Conservation (phyloP, 2,888 invertebrate species). For the Hydraecia micacea region DNA sequence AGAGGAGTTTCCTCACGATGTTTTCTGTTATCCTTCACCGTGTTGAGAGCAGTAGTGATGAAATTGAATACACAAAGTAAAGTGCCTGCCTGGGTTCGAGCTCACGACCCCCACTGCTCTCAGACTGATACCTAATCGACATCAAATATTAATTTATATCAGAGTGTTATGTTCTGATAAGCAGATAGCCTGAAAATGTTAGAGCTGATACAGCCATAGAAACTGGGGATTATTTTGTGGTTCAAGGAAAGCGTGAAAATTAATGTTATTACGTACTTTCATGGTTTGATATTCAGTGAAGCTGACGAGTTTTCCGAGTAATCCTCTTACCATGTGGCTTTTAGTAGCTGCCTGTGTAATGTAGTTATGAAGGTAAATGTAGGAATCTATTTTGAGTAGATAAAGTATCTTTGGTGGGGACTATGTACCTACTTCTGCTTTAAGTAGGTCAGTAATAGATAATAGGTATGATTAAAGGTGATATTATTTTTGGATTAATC, state of each 20-base stretch:
- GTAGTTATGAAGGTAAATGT: constrained; percentile 11
- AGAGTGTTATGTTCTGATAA: neutral
- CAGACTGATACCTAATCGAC: no score
- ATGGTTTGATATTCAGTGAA: constrained; percentile 13
- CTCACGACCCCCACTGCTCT: no score
- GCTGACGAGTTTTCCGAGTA: constrained; percentile 27
- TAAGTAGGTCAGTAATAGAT: neutral
- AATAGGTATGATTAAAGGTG: neutral
- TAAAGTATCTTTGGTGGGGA: neutral
- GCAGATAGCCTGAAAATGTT: neutral
- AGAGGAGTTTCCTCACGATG: no score
- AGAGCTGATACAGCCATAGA: neutral
- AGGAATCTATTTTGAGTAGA: neutral
- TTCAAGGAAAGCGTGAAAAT: constrained; percentile 2
- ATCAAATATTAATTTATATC: no score
- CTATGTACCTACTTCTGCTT: constrained; percentile 1
- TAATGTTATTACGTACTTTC: neutral
- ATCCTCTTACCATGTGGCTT: constrained; percentile 41
- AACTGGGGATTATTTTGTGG: neutral
- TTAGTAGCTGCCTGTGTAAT: neutral
- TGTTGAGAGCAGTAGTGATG: no score
- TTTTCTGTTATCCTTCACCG: no score
- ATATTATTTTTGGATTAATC: neutral
- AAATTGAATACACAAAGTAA: no score
- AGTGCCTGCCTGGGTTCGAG: no score